A percentile compares a stretch with the other conserved stretches of the same genome.
phyloP scores from a whole-genome alignment of 2,113 vertebrate species.

The Colistium nudipinnis region DNA sequence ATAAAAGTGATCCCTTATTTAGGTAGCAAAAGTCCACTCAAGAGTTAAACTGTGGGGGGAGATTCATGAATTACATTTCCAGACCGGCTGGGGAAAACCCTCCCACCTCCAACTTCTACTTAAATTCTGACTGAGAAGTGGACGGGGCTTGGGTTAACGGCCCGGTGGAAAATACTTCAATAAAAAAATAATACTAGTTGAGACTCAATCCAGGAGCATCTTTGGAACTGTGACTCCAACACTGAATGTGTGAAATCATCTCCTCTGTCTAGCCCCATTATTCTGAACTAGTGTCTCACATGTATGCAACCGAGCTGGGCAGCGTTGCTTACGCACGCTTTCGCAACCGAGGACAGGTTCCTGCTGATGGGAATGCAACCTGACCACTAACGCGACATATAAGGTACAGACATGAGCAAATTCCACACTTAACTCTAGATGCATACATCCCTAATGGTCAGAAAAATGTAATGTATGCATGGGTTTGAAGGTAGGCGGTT shows the following conservation, averaged over 20 bases:
- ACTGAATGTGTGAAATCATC: too few relatives aligned
- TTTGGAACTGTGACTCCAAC: neutral
- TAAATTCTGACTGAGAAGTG: slow-evolving; percentile 1
- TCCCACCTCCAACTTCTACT: neutral
- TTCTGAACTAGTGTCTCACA: too few relatives aligned
- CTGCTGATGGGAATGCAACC: neutral
- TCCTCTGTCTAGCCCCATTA: too few relatives aligned
- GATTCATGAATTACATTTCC: too few relatives aligned
- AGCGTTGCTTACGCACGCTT: neutral
- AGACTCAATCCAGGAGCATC: neutral
- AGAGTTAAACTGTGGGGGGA: too few relatives aligned
- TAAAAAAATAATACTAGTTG: too few relatives aligned
- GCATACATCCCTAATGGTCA: slow-evolving; percentile 28
- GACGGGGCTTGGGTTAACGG: neutral
- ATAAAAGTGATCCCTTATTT: too few relatives aligned
- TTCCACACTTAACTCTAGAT: too few relatives aligned
- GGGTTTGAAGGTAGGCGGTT: slow-evolving; percentile 20
- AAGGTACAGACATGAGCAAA: neutral
- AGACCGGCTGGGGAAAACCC: neutral
- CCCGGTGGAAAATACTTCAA: neutral
- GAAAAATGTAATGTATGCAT: slow-evolving; percentile 24
- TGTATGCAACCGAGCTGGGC: too few relatives aligned
- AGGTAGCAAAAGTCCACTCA: too few relatives aligned
- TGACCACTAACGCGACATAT: neutral
- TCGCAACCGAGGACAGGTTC: neutral